These are phyloP conservation scores for Centruroides sculpturatus DNA, from an alignment of 1,140 invertebrate genomes.

Conservation along the genomic window DNA sequence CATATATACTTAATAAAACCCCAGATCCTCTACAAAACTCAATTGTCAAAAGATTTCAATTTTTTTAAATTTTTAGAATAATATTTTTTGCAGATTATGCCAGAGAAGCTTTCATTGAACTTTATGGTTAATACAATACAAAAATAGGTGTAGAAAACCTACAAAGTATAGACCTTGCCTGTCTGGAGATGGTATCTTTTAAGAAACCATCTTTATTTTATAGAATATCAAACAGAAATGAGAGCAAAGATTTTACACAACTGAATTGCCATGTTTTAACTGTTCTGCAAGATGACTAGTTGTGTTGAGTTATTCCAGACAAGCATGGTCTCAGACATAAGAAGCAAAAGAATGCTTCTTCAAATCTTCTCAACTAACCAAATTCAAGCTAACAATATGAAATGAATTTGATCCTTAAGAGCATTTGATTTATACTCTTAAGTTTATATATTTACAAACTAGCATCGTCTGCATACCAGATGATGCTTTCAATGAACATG, in stretches of 20 bases:
- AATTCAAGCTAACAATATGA: too few species aligned
- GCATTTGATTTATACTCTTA: too few species aligned
- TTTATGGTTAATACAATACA: slow-evolving; percentile 9
- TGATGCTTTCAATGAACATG: too few species aligned
- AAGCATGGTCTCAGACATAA: neutral
- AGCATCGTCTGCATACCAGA: too few species aligned
- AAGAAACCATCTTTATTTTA: slow-evolving; percentile 1
- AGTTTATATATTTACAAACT: too few species aligned
- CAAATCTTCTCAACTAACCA: neutral
- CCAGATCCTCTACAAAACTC: too few species aligned
- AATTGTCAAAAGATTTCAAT: too few species aligned
- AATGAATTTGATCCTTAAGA: too few species aligned
- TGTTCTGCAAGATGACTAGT: neutral
- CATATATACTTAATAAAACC: too few species aligned
- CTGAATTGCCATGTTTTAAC: neutral
- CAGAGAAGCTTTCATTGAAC: too few species aligned
- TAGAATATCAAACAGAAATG: neutral
- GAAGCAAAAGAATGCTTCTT: neutral
- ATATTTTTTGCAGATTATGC: too few species aligned
- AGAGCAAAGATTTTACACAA: neutral
- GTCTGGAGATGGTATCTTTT: slow-evolving; percentile 5
- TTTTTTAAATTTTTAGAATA: too few species aligned
- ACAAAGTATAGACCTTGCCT: slow-evolving; percentile 8
- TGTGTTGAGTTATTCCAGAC: neutral
- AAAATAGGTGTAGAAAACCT: slow-evolving; percentile 17